phyloP scores from a whole-genome alignment of 2,113 vertebrate species.

The Calonectris borealis region DNA sequence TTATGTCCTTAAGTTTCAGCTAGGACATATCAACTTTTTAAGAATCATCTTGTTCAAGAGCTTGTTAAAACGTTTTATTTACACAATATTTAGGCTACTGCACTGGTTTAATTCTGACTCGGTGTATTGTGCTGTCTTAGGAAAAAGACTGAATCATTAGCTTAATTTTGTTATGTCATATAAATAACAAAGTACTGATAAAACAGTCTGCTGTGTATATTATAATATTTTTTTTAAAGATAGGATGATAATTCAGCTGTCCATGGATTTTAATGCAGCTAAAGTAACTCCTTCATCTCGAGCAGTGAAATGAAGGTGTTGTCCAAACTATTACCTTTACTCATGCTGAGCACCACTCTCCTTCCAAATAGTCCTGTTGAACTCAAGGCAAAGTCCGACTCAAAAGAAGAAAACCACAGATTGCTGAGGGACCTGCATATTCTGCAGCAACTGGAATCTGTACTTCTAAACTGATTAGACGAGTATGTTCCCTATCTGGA shows the following conservation, averaged over 20 bases:
- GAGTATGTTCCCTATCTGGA: background rate
- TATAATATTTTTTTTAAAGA: background rate
- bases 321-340: background rate
- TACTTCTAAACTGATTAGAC: background rate
- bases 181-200: background rate
- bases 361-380: background rate
- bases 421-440: background rate
- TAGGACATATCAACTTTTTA: background rate
- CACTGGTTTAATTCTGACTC: background rate
- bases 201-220: background rate
- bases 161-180: background rate
- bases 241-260: background rate
- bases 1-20: background rate
- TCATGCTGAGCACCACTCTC: background rate
- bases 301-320: background rate
- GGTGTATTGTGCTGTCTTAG: background rate
- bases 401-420: background rate
- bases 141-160: background rate
- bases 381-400: fast-evolving
- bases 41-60: background rate
- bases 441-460: background rate
- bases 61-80: fast-evolving
- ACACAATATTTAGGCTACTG: background rate
- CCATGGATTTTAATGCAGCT: background rate
- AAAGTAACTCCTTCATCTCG: background rate